Conservation (phyloP, 1,140 invertebrate species). For the Neotoxoptera formosana region DNA sequence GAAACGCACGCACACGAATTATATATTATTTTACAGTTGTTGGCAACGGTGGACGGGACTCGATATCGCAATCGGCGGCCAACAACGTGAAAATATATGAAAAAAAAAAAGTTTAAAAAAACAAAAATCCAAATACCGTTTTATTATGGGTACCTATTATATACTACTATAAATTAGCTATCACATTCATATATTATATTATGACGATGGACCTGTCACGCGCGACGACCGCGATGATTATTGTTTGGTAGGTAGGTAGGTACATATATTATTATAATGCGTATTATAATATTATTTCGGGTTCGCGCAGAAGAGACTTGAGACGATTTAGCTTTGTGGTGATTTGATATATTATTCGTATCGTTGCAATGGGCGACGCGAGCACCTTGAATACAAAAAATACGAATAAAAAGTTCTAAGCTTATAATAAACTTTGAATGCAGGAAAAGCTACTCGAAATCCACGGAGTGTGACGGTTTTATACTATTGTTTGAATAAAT, state of each 20-base stretch:
- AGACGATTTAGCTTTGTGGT: neutral
- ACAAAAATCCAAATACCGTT: neutral
- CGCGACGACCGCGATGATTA: neutral
- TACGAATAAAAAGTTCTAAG: too few relatives aligned
- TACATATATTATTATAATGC: too few relatives aligned
- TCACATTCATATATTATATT: neutral
- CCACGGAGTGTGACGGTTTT: too few relatives aligned
- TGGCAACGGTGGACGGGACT: neutral
- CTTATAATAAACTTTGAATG: too few relatives aligned
- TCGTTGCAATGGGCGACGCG: neutral
- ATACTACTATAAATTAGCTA: neutral
- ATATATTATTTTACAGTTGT: neutral
- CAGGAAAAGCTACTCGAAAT: too few relatives aligned
- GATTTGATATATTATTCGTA: neutral
- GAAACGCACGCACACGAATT: neutral
- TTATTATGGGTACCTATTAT: neutral
- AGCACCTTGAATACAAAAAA: neutral
- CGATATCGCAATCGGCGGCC: neutral
- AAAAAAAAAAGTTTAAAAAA: neutral
- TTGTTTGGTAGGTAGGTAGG: neutral
- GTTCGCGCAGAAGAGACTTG: too few relatives aligned
- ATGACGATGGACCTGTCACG: neutral
- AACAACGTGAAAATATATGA: neutral
- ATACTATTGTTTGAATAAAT: too few relatives aligned
- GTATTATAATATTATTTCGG: neutral